Base-by-base conservation (phyloP, 2,888 invertebrate species). In the Lithosia quadra region DNA sequence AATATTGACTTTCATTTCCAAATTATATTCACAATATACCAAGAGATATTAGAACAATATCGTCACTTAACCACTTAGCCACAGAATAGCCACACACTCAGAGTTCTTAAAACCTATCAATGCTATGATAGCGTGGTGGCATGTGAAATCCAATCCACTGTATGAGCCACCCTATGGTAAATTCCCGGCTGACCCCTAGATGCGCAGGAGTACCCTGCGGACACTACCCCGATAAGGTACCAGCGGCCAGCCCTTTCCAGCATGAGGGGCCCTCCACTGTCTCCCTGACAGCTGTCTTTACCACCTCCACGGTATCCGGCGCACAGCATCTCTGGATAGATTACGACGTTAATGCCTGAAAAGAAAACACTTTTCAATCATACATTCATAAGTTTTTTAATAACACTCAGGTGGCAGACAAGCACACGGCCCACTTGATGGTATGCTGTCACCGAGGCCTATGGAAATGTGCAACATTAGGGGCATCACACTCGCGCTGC, bases 271-370 rank as follows among this genome's bases (percentile, higher is more conserved):
- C 99, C 99, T 0, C 98, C 98, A 58, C 97, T 97, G 91, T 98
- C 98, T 0, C 98, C 98, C 95, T 98, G 96, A 74, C 95, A 95
- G 77, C 97, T 97, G 91, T 98, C 98, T 83, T 97, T 97, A 39
- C 98, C 98, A 0, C 98, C 98, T 34, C 97, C 97, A 65, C 98
- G 96, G 90, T 99, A 98, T 3, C 99, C 99, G 0, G 99, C 98
- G 88, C 99, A 99, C 90, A 99, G 96, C 99, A 99, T 99, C 91
- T 99, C 99, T 58, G 98, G 98, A 91, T 98, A 98, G 85, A 99
- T 99, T 21, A 98, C 97, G 56, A 98, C 98, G 87, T 97, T 97
- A 83, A 98, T 98, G 65, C 98, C 98, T 95, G 90, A 24, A 89
- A 84, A 55, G 28, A 63, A 21, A 69, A 57, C n/a, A n/a, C n/a